Conservation (phyloP, 1,140 invertebrate species). For the Papilio aristodemus region DNA sequence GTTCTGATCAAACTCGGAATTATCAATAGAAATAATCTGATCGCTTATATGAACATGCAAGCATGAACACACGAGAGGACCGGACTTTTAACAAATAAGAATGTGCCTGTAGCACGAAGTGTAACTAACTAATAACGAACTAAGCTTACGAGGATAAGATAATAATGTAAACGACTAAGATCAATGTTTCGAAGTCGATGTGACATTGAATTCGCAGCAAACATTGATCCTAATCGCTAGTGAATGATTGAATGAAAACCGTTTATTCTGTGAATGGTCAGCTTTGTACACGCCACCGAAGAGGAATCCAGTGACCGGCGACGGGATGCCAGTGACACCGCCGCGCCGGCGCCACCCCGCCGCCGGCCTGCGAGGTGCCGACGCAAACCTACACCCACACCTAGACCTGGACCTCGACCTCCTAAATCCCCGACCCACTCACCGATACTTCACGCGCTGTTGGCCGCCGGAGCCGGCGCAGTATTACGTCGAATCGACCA, state of each 20-base stretch:
- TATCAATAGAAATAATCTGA: not conserved
- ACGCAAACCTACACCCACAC: slow-evolving; percentile 43
- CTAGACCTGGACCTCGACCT: slow-evolving; percentile 41
- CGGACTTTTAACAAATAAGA: slow-evolving; percentile 35
- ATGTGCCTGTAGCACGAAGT: slow-evolving; percentile 34
- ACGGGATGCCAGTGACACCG: slow-evolving; percentile 69
- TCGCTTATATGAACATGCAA: slow-evolving; percentile 28
- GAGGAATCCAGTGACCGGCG: slow-evolving; percentile 79
- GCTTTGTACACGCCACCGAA: slow-evolving; percentile 72
- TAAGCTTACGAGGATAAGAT: slow-evolving; percentile 25
- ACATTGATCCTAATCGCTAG: slow-evolving; percentile 34
- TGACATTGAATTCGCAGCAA: not conserved
- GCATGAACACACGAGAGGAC: too few relatives aligned
- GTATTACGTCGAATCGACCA: slow-evolving; percentile 70
- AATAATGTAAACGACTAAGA: slow-evolving; percentile 23
- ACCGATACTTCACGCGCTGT: slow-evolving; percentile 60
- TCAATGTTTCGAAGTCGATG: slow-evolving; percentile 14
- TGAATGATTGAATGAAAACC: slow-evolving; percentile 64
- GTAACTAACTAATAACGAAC: slow-evolving; percentile 31
- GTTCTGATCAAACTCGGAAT: slow-evolving; percentile 18
- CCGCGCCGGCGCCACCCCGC: slow-evolving; percentile 67
- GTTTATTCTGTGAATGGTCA: slow-evolving; percentile 75
- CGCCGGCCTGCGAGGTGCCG: slow-evolving; percentile 76
- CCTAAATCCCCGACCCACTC: slow-evolving; percentile 65
- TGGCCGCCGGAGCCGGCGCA: slow-evolving; percentile 65